Evolutionary conservation across 2,113 vertebrate species (phyloP).

Genomic region (Chascanopsetta lugubris): DNA sequence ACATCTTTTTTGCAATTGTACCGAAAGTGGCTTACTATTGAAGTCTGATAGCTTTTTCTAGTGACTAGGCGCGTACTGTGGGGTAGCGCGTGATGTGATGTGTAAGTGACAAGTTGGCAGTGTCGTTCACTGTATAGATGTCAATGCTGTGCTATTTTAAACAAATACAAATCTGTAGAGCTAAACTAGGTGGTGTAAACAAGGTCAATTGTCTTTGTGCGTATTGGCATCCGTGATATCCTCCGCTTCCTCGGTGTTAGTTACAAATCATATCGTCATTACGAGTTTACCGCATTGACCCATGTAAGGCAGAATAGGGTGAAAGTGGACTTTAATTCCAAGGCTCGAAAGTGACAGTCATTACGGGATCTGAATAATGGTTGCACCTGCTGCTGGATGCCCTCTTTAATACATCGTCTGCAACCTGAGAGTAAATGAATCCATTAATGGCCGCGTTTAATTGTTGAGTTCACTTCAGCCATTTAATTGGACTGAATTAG

Average conservation of each 20-base stretch:
- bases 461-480: conserved; percentile 33
- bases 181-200: conserved; percentile 83
- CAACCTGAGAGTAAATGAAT: conserved; percentile 33
- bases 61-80: conserved; percentile 84
- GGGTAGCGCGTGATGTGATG: conserved; percentile 82
- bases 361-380: conserved; percentile 24
- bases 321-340: conserved; percentile 30
- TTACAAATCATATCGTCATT: conserved; percentile 67
- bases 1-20: conserved; percentile 97
- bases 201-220: conserved; percentile 79
- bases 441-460: conserved; percentile 27
- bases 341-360: conserved; percentile 24
- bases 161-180: conserved; percentile 81
- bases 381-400: conserved; percentile 47
- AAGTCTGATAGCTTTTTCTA: conserved; percentile 88
- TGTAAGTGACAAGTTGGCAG: conserved; percentile 85
- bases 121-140: conserved; percentile 85
- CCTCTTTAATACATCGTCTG: conserved; percentile 42
- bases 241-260: conserved; percentile 73
- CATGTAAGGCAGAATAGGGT: conserved; percentile 52
- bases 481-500: conserved; percentile 23
- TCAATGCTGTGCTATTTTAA: conserved; percentile 85
- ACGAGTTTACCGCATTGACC: conserved; percentile 63
- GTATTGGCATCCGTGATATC: conserved; percentile 77
- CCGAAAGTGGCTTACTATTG: conserved; percentile 99